Evolutionary conservation across 2,113 vertebrate genomes (phyloP).

Genomic region (Alouatta palliata): DNA sequence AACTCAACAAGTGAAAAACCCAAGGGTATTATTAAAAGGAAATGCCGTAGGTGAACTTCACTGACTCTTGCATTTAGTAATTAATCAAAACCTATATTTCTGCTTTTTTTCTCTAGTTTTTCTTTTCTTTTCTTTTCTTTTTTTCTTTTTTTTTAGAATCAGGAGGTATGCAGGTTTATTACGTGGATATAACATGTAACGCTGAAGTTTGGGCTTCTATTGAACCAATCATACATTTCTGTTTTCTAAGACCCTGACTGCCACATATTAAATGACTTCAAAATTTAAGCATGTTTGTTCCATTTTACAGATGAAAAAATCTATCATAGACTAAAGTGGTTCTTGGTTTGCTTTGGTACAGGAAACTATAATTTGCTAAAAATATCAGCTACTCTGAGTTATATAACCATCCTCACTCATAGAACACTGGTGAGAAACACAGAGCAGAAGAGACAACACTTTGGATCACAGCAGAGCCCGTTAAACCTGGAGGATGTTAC

Average conservation of each 20-base stretch:
- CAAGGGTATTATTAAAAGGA: background rate
- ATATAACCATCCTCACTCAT: background rate
- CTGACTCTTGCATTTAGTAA: background rate
- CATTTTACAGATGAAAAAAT: constrained; percentile 8
- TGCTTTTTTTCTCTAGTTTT: background rate
- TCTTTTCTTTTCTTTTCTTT: too few species aligned
- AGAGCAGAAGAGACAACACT: background rate
- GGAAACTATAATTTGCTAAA: background rate
- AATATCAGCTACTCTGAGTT: background rate
- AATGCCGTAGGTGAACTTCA: background rate
- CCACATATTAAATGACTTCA: background rate
- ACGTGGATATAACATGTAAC: too few species aligned
- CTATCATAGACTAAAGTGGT: background rate
- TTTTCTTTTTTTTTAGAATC: too few species aligned
- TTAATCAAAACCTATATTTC: background rate
- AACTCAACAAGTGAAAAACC: background rate
- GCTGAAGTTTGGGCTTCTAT: too few species aligned
- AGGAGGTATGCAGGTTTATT: too few species aligned
- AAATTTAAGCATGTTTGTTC: background rate
- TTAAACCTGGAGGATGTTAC: background rate
- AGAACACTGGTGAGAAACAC: background rate
- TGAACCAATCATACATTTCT: background rate
- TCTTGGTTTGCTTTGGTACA: background rate
- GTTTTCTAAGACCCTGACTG: background rate
- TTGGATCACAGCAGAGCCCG: background rate